These are phyloP conservation scores for Belonocnema kinseyi DNA, from an alignment of 1,140 invertebrate genomes.

Conservation along the genomic window DNA sequence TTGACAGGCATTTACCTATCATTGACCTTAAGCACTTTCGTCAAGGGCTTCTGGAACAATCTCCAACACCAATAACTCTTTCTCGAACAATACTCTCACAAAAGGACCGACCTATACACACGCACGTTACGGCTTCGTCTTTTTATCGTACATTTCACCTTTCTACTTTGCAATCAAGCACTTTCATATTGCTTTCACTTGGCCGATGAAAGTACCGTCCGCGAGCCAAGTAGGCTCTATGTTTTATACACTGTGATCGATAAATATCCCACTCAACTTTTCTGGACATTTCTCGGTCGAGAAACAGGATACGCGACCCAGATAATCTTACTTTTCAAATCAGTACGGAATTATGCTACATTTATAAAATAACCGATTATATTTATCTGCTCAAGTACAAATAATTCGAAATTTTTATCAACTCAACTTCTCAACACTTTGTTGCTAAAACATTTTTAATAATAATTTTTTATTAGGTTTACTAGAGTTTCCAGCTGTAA, in stretches of 20 bases:
- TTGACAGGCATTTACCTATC: slow-evolving; percentile 48
- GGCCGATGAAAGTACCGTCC: slow-evolving; percentile 75
- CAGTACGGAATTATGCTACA: neutral
- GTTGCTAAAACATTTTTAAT: too few species aligned
- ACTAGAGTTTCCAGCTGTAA: too few species aligned
- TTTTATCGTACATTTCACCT: slow-evolving; percentile 77
- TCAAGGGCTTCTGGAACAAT: slow-evolving; percentile 62
- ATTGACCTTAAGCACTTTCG: slow-evolving; percentile 67
- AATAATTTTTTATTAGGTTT: too few species aligned
- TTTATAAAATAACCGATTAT: neutral
- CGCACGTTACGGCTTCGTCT: slow-evolving; percentile 73
- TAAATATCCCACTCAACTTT: slow-evolving; percentile 37
- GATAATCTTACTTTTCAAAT: neutral
- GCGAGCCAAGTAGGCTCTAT: slow-evolving; percentile 69
- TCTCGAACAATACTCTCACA: slow-evolving; percentile 58
- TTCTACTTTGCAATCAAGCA: slow-evolving; percentile 77
- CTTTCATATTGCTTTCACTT: slow-evolving; percentile 78
- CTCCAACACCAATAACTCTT: slow-evolving; percentile 51
- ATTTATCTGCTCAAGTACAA: neutral
- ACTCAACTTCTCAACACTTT: too few species aligned
- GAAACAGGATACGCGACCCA: slow-evolving; percentile 20
- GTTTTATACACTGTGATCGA: slow-evolving; percentile 64
- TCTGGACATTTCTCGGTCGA: slow-evolving; percentile 25
- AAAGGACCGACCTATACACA: slow-evolving; percentile 70
- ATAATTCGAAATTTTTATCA: neutral